Percentiles rank a stretch among this genome's conserved stretches.
These are phyloP conservation scores for Cirrhinus mrigala DNA, from an alignment of 2,797 vertebrate species.

Conservation along the genomic window DNA sequence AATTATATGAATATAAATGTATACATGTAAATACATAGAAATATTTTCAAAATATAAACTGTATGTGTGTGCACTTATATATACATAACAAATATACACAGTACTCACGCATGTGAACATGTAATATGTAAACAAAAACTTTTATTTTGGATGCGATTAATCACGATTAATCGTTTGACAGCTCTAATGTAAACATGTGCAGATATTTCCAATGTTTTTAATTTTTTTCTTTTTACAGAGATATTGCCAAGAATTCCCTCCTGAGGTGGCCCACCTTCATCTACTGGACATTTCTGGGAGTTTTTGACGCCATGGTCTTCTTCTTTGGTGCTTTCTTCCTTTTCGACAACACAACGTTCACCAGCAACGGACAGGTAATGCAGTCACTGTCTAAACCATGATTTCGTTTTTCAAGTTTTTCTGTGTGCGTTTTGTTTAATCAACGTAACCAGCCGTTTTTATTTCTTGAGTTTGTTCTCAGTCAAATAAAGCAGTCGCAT, in stretches of 20 bases:
- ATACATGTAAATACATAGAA: too few species aligned
- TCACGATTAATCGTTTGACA: too few species aligned
- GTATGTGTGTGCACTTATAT: too few species aligned
- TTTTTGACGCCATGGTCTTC: conserved; percentile 94
- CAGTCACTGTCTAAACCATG: conserved; percentile 57
- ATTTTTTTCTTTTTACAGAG: conserved; percentile 76
- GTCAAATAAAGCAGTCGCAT: conserved; percentile 18
- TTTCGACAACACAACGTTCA: conserved; percentile 93
- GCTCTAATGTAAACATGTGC: too few species aligned
- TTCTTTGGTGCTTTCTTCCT: conserved; percentile 98
- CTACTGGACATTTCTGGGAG: conserved; percentile 94
- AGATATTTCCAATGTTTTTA: not conserved
- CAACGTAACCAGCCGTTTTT: conserved; percentile 38
- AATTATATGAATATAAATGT: too few species aligned
- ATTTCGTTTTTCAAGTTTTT: not conserved
- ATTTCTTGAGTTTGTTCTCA: conserved; percentile 22
- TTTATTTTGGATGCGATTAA: too few species aligned
- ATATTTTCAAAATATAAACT: too few species aligned
- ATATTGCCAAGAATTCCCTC: conserved; percentile 93
- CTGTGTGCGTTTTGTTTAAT: conserved; percentile 31
- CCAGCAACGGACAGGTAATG: conserved; percentile 88
- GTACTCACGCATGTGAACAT: too few species aligned
- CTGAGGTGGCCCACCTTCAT: conserved; percentile 91
- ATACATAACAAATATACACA: too few species aligned
- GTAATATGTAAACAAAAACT: too few species aligned